Evolutionary conservation across 1,140 invertebrate genomes (phyloP).

Genomic region (Panagrolaimus sp.): DNA sequence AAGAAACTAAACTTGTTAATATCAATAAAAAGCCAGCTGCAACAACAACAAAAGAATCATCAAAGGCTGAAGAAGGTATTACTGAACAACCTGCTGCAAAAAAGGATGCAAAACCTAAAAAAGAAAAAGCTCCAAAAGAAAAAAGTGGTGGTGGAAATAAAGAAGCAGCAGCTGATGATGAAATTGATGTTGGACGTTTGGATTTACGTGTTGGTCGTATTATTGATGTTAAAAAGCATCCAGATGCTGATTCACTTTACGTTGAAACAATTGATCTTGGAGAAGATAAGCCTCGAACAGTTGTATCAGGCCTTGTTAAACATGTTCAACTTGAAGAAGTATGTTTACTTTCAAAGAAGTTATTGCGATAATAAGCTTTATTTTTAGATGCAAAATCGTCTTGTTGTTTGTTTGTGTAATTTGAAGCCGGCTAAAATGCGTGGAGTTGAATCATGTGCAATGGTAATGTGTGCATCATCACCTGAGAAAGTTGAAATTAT

Average conservation of each 20-base stretch:
- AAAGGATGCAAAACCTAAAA: slow-evolving; percentile 25
- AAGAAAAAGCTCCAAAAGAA: not conserved
- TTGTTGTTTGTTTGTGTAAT: slow-evolving; percentile 62
- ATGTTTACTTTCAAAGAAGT: too few relatives aligned
- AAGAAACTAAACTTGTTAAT: slow-evolving; percentile 10
- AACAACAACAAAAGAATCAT: slow-evolving; percentile 18
- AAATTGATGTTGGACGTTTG: slow-evolving; percentile 60
- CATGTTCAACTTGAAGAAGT: slow-evolving; percentile 70
- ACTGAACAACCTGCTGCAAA: slow-evolving; percentile 24
- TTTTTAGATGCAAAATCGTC: slow-evolving; percentile 55
- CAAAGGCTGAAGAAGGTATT: slow-evolving; percentile 22
- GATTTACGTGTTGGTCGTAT: slow-evolving; percentile 81
- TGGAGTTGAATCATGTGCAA: slow-evolving; percentile 62
- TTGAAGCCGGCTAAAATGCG: slow-evolving; percentile 63
- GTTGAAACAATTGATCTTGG: slow-evolving; percentile 84
- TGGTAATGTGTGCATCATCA: slow-evolving; percentile 63
- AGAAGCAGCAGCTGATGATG: slow-evolving; percentile 26
- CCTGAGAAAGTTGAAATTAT: slow-evolving; percentile 63
- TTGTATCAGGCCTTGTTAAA: slow-evolving; percentile 81
- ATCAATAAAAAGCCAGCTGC: not conserved
- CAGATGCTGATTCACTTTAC: slow-evolving; percentile 82
- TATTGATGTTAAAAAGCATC: slow-evolving; percentile 73
- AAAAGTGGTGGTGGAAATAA: too few relatives aligned
- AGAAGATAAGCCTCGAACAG: slow-evolving; percentile 72
- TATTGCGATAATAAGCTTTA: not conserved